Conservation (phyloP, 2,113 vertebrate species). For the Rhabdornis inornatus region DNA sequence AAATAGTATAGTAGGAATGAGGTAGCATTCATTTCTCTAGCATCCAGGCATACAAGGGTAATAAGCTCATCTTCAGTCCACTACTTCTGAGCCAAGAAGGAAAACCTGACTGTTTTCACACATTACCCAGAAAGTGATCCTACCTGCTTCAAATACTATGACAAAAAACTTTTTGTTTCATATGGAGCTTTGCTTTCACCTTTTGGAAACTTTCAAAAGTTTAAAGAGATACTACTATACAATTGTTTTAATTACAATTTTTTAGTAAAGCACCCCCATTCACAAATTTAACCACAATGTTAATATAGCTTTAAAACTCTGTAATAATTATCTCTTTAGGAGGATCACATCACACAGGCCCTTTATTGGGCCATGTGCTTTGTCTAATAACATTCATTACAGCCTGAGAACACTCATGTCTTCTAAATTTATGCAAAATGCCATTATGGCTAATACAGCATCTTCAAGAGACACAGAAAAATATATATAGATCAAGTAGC, state of each 20-base stretch:
- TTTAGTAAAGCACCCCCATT: neutral
- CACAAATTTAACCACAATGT: neutral
- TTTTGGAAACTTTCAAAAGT: neutral
- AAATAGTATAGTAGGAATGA: neutral
- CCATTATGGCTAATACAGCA: neutral
- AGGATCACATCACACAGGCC: neutral
- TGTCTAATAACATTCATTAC: neutral
- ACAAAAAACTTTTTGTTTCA: neutral
- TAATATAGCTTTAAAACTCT: neutral
- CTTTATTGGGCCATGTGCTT: neutral
- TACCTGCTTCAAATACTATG: neutral
- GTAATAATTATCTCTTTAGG: neutral
- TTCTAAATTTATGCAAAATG: neutral
- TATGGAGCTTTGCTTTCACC: neutral
- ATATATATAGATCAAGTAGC: neutral
- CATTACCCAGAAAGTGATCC: neutral
- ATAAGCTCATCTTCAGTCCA: neutral
- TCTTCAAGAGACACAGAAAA: neutral
- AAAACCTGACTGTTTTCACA: neutral
- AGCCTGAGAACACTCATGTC: neutral
- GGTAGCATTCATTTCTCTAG: neutral
- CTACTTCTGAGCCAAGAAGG: neutral
- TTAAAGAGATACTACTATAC: neutral
- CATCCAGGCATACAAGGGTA: neutral
- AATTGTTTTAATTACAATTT: neutral